Percentiles rank a stretch among this genome's conserved stretches.
These are phyloP conservation scores for Malurus splendens DNA, from an alignment of 2,797 vertebrate genomes.

Conservation along the genomic window DNA sequence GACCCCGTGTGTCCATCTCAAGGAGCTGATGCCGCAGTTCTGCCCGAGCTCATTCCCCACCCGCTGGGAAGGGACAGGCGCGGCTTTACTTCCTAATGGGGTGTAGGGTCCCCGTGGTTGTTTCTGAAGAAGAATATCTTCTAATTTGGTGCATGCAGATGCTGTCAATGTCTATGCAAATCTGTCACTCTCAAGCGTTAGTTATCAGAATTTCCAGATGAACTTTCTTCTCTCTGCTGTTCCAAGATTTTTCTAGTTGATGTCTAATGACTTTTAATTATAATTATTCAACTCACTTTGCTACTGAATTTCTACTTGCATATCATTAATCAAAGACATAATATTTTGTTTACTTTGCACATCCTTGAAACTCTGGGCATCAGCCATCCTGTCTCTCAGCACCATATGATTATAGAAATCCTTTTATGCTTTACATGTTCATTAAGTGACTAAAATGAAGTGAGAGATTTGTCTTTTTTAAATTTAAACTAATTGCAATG, in stretches of 20 bases:
- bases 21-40: background rate
- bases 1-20: rapidly evolving
- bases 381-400: background rate
- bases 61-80: rapidly evolving
- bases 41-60: rapidly evolving
- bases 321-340: background rate
- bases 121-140: background rate
- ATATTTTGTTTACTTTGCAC: slow-evolving; percentile 12
- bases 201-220: background rate
- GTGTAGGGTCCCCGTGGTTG: background rate
- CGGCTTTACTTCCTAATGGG: rapidly evolving
- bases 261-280: background rate
- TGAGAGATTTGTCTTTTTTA: background rate
- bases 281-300: background rate
- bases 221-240: background rate
- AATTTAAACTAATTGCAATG: background rate
- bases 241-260: background rate
- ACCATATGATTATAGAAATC: background rate
- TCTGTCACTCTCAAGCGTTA: background rate
- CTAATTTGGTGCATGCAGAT: background rate
- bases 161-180: background rate
- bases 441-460: background rate
- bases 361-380: background rate
- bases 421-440: background rate
- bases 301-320: background rate